Conservation (phyloP, 1,140 invertebrate species). For the Andrena cerasifolii region DNA sequence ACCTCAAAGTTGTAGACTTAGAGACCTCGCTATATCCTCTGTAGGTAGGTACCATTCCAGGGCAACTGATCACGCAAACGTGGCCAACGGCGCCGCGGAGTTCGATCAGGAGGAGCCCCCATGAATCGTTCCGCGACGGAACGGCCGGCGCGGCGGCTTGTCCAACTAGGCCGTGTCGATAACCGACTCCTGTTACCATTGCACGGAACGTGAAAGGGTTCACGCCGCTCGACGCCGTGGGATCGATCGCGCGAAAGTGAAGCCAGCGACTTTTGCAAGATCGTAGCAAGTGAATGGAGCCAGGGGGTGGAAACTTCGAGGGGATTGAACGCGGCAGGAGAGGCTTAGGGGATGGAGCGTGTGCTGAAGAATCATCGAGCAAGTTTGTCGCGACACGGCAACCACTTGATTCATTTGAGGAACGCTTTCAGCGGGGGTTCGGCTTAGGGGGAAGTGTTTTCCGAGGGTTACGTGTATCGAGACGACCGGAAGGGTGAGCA, state of each 20-base stretch:
- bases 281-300: not conserved
- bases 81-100: not conserved
- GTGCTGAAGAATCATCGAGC: not conserved
- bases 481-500: too few relatives aligned
- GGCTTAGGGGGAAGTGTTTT: not conserved
- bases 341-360: not conserved
- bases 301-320: not conserved
- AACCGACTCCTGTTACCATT: not conserved
- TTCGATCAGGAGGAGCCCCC: too few relatives aligned
- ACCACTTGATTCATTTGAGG: slow-evolving; percentile 29
- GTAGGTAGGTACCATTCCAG: too few relatives aligned
- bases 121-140: not conserved
- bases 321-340: not conserved
- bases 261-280: not conserved
- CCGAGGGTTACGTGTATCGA: not conserved
- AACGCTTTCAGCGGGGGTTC: not conserved
- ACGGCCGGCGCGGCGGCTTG: not conserved
- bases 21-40: too few relatives aligned
- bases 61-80: slow-evolving; percentile 9
- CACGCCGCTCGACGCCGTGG: not conserved
- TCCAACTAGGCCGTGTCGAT: slow-evolving; percentile 8
- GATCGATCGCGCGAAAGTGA: not conserved
- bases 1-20: too few relatives aligned
- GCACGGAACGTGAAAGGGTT: not conserved
- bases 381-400: not conserved